phyloP scores from a whole-genome alignment of 2,113 vertebrate genomes.

The Pomatorhinus ruficollis region DNA sequence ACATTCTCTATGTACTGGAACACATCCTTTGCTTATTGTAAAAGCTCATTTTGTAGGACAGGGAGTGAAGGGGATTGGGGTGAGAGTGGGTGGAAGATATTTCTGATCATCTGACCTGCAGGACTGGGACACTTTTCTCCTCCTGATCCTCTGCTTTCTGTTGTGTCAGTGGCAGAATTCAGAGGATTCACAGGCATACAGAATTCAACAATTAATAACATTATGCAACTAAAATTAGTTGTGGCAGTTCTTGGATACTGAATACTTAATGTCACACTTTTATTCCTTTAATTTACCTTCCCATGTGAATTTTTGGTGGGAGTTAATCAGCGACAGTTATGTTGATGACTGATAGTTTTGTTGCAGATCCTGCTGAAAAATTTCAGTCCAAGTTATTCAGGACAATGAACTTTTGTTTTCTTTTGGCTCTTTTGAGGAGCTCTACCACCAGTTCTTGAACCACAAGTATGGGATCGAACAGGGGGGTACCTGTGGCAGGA shows the following conservation, averaged over 20 bases:
- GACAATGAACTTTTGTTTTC: not conserved
- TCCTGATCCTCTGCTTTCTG: not conserved
- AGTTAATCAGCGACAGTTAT: not conserved
- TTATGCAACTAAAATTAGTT: not conserved
- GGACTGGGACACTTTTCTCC: not conserved
- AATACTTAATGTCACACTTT: not conserved
- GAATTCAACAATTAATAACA: not conserved
- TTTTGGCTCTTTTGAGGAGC: not conserved
- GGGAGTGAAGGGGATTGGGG: not conserved
- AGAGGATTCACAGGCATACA: not conserved
- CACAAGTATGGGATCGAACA: not conserved
- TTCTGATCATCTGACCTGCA: not conserved
- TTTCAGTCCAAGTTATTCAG: not conserved
- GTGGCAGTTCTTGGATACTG: not conserved
- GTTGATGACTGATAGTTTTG: not conserved
- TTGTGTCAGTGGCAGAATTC: not conserved
- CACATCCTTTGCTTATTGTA: not conserved
- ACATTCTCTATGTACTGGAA: not conserved
- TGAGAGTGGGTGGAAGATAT: not conserved
- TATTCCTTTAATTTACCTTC: not conserved
- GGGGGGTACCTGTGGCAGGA: accelerated
- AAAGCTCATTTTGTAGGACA: not conserved
- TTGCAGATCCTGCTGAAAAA: not conserved
- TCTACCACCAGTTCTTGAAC: not conserved
- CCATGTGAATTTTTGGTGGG: not conserved